Percentiles rank a stretch among this genome's conserved stretches.
Evolutionary conservation across 2,888 invertebrate species (phyloP).

Genomic region (Heliothis peltigera): DNA sequence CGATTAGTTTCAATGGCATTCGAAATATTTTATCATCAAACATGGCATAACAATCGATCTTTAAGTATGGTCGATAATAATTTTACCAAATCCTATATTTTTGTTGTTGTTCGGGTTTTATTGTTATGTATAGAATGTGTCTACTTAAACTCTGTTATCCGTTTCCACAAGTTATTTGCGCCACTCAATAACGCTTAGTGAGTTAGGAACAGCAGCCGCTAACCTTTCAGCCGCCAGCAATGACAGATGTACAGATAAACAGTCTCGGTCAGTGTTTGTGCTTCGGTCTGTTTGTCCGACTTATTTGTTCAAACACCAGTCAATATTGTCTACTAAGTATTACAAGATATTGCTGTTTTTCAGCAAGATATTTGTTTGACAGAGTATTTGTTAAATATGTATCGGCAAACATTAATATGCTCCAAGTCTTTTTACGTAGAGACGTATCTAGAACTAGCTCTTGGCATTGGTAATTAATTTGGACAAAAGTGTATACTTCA

Average conservation of each 20-base stretch:
- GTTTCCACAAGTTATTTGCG: slow-evolving; percentile 5
- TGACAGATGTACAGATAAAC: slow-evolving; percentile 41
- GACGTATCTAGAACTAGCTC: too few species aligned
- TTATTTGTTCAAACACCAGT: slow-evolving; percentile 36
- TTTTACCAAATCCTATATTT: too few species aligned
- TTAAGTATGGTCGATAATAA: too few species aligned
- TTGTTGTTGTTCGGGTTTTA: too few species aligned
- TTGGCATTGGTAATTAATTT: too few species aligned
- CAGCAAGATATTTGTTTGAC: slow-evolving; percentile 20
- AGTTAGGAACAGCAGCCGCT: background rate
- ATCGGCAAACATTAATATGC: background rate
- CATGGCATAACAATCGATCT: too few species aligned
- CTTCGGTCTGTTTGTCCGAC: slow-evolving; percentile 38
- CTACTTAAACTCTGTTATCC: slow-evolving; percentile 38
- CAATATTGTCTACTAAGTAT: slow-evolving; percentile 28
- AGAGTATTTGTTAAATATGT: slow-evolving; percentile 3
- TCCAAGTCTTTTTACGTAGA: too few species aligned
- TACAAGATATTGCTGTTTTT: slow-evolving; percentile 41
- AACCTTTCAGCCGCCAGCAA: slow-evolving; percentile 28
- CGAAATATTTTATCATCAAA: too few species aligned
- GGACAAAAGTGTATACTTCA: too few species aligned
- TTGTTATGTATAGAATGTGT: too few species aligned
- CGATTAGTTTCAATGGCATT: too few species aligned
- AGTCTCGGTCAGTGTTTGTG: slow-evolving; percentile 32
- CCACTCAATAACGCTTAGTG: slow-evolving; percentile 20